Conservation (phyloP, 2,797 vertebrate species). For the Jordanella pulchra region DNA sequence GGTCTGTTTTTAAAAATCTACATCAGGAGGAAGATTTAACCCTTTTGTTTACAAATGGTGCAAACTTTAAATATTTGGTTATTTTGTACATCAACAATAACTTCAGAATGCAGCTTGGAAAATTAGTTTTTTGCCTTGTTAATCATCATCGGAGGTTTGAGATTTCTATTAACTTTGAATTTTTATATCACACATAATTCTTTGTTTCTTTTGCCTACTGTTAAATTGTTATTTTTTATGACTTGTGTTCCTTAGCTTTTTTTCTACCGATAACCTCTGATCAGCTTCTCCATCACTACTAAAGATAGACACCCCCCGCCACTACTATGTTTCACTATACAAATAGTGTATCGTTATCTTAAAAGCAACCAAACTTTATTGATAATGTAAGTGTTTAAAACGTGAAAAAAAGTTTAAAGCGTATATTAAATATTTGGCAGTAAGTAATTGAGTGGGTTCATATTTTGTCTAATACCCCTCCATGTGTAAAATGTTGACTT, state of each 20-base stretch:
- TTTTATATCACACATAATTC: neutral
- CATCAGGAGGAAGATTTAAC: too few relatives aligned
- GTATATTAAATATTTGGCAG: neutral
- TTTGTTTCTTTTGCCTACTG: neutral
- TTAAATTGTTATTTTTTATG: neutral
- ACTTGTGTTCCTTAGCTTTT: neutral
- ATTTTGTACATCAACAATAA: too few relatives aligned
- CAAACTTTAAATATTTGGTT: too few relatives aligned
- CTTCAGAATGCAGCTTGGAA: too few relatives aligned
- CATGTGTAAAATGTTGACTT: neutral
- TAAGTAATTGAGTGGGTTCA: neutral
- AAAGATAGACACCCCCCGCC: neutral
- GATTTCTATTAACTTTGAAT: neutral
- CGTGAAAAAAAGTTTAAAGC: neutral
- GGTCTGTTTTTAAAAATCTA: too few relatives aligned
- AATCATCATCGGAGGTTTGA: too few relatives aligned
- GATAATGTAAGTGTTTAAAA: neutral
- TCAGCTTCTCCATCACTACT: neutral
- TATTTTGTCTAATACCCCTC: neutral
- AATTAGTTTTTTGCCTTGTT: too few relatives aligned
- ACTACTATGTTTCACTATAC: neutral
- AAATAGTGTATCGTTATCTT: neutral
- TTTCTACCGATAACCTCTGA: neutral
- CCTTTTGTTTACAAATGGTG: too few relatives aligned
- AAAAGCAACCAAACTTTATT: neutral